Percentiles rank a stretch among this genome's conserved stretches.
phyloP scores from a whole-genome alignment of 1,140 invertebrate species.

The Oryctes rhinoceros region DNA sequence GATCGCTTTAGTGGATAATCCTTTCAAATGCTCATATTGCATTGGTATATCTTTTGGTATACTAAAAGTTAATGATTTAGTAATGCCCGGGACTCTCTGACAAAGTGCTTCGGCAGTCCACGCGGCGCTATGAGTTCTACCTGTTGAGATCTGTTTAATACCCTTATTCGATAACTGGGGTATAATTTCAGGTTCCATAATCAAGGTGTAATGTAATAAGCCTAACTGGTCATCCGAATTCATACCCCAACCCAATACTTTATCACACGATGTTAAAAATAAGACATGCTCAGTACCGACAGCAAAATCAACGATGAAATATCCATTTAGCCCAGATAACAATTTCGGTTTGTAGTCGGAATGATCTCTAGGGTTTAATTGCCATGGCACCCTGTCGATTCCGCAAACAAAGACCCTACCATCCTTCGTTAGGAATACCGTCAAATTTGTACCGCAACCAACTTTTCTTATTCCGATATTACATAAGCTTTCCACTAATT shows the following conservation, averaged over 20 bases:
- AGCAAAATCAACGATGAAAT: constrained; percentile 69
- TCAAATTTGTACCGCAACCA: constrained; percentile 71
- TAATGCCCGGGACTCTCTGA: constrained; percentile 62
- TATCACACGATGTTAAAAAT: constrained; percentile 67
- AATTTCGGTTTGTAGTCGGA: constrained; percentile 57
- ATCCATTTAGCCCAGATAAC: constrained; percentile 63
- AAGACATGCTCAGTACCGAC: constrained; percentile 72
- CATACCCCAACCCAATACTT: constrained; percentile 74
- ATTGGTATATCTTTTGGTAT: constrained; percentile 65
- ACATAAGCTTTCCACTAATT: constrained; percentile 67
- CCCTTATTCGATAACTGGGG: constrained; percentile 65
- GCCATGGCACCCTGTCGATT: constrained; percentile 69
- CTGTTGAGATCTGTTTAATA: constrained; percentile 67
- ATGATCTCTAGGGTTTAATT: constrained; percentile 62
- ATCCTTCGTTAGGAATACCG: constrained; percentile 70
- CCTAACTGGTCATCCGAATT: constrained; percentile 73
- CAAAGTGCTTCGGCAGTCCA: constrained; percentile 69
- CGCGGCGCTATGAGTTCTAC: constrained; percentile 71
- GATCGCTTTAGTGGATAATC: constrained; percentile 64
- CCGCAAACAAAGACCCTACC: constrained; percentile 73
- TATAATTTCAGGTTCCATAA: constrained; percentile 68
- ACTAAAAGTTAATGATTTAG: constrained; percentile 65
- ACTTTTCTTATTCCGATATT: constrained; percentile 70
- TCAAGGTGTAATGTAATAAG: constrained; percentile 65
- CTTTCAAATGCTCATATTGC: constrained; percentile 68